A percentile compares a stretch with the other conserved stretches of the same genome.
These are phyloP conservation scores for Pygmarrhopalites habei DNA, from an alignment of 1,140 invertebrate genomes.

Conservation along the genomic window DNA sequence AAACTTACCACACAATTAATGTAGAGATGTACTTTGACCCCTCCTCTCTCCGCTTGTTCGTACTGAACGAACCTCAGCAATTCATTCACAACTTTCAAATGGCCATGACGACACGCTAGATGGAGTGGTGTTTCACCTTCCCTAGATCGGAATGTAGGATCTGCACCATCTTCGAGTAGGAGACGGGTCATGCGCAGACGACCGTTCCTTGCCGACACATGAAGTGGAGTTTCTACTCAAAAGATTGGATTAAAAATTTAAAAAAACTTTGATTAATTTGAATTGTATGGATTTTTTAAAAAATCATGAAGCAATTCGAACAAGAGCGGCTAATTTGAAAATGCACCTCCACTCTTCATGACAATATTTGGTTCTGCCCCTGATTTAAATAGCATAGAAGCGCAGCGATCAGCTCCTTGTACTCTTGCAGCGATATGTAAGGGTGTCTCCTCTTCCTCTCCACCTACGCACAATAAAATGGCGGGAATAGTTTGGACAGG, in stretches of 20 bases:
- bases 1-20: conserved; percentile 70
- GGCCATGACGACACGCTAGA: conserved; percentile 67
- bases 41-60: conserved; percentile 59
- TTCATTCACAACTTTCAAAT: conserved; percentile 74
- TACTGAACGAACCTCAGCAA: conserved; percentile 77
- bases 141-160: conserved; percentile 76
- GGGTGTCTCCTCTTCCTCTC: conserved; percentile 79
- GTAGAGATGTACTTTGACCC: conserved; percentile 66
- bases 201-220: conserved; percentile 62
- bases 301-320: too few species aligned
- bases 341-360: conserved; percentile 86
- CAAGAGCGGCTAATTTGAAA: too few species aligned
- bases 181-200: conserved; percentile 76
- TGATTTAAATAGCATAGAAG: conserved; percentile 93
- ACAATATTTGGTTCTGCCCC: conserved; percentile 90
- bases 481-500: too few species aligned
- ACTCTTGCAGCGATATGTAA: conserved; percentile 91
- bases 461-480: conserved; percentile 48
- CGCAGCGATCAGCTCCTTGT: conserved; percentile 88
- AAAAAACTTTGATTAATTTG: too few species aligned
- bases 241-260: too few species aligned
- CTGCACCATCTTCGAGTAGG: conserved; percentile 81
- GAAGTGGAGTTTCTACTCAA: conserved; percentile 45
- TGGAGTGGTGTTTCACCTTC: conserved; percentile 93
- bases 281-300: too few species aligned